Conservation (phyloP, 53 echinoderm and acorn worm genomes). For the Echinarachnius parma region DNA sequence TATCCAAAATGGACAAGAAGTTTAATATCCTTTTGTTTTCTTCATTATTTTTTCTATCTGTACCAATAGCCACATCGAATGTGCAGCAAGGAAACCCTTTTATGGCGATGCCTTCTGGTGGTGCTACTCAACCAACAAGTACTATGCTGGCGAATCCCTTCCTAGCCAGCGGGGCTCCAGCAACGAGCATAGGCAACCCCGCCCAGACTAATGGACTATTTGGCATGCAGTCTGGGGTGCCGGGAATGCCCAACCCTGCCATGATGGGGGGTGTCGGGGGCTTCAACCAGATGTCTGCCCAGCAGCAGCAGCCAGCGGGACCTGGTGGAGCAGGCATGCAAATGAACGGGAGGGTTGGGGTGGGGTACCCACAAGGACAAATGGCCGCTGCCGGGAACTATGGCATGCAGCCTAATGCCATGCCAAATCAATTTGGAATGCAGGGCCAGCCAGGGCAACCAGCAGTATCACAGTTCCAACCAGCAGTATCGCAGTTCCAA, state of each 20-base stretch:
- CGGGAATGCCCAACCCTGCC: slow-evolving; percentile 21
- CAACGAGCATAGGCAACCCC: slow-evolving; percentile 12
- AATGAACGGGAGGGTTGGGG: slow-evolving; percentile 40
- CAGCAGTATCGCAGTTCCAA: slow-evolving; percentile 45
- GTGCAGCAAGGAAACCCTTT: slow-evolving; percentile 37
- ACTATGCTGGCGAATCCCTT: slow-evolving; percentile 46
- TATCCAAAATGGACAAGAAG: too few relatives aligned
- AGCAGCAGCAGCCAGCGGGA: slow-evolving; percentile 39
- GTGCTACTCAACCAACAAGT: slow-evolving; percentile 44
- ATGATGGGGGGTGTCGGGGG: slow-evolving; percentile 18
- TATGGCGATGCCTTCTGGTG: slow-evolving; percentile 29
- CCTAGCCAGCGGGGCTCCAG: slow-evolving; percentile 38
- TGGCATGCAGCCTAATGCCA: slow-evolving; percentile 3
- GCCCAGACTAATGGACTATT: slow-evolving; percentile 31
- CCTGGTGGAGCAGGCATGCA: slow-evolving; percentile 21
- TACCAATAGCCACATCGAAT: too few relatives aligned
- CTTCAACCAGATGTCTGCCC: slow-evolving; percentile 1
- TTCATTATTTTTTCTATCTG: too few relatives aligned
- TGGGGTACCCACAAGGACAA: slow-evolving; percentile 27
- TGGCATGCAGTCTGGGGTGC: slow-evolving; percentile 1
- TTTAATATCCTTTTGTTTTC: too few relatives aligned
- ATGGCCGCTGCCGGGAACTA: slow-evolving; percentile 14
- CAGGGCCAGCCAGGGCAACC: neutral
- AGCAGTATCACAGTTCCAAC: too few relatives aligned
- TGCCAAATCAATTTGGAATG: slow-evolving; percentile 37